Base-by-base conservation (phyloP, 2,113 vertebrate genomes). In the Menura novaehollandiae region DNA sequence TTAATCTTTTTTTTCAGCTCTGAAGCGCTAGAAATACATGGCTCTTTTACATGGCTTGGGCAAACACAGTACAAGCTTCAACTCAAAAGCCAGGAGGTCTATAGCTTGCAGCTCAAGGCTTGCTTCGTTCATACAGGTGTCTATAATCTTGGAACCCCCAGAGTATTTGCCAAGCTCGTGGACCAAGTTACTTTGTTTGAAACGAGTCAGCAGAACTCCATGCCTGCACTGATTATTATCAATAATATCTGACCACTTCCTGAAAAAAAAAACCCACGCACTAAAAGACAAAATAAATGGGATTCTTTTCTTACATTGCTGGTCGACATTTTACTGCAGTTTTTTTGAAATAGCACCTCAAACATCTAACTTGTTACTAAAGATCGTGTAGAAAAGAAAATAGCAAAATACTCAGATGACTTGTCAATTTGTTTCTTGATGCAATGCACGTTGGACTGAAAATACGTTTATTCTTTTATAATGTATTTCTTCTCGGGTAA, bases 161-260 rank as follows among this genome's bases (percentile, higher is more conserved):
- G 98, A 37, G 98, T 99, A 58, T 99, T 99, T 86, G 99, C 99
- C 91, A 99, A 98, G 97, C 98, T 98, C 19, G 97, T 95, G 7
- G 98, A 99, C 95, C 98, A 99, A 96, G 98, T 97, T 39, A 97
- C 98, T 39, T 97, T 98, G 94, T 98, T 98, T 89, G 99, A 99
- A 98, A 99, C 99, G 2, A 99, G 98, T 98, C 99, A 99, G 97
- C 99, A 99, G 98, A 98, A 97, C 53, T 98, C 99, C 21, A 99
- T 98, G 97, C 99, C 99, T 63, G 99, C 99, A 59, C 98, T 99
- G 82, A 99, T 99, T 37, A 98, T 99, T 95, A 99, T 99, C 93
- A 99, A 98, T 95, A 98, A 97, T 35, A 91, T 98, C 95, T 99
- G 98, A 99, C 92, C 71, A 43, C 86, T 97, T 91, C 60, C 52